Base-by-base conservation (phyloP, 1,140 invertebrate genomes). In the Cotesia typhae region DNA sequence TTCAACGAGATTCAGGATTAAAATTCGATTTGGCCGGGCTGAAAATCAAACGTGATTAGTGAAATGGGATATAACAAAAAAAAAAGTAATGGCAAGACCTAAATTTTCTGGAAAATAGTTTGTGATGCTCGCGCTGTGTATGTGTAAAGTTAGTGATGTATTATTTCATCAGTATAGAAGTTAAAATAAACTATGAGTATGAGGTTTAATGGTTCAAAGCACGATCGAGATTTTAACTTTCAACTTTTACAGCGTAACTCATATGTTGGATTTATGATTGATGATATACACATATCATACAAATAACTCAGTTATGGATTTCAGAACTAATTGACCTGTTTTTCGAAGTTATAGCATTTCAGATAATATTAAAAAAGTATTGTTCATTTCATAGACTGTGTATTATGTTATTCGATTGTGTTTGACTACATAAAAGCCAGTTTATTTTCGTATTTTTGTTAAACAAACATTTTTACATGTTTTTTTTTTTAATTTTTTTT, bases 221-320 rank as follows among this genome's bases (percentile, higher is more conserved):
- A 72, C 64, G 64, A 72, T 72, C 67, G 63, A 66, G 63, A 67
- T 72, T 67, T 51, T 38, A 72, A 72, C 70, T 72, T 67, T 51
- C 37, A 72, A 72, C 70, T 72, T 71, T 72, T 71, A 10, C 20
- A 36, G 53, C 60, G 41, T 20, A 67, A 59, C 67, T 66, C 52
- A 59, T 20, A 53, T 17, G 28, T 52, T 67, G 37, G 41, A 57
- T 59, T 65, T 72, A 72, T 72, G 63, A 72, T 72, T 72, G 70
- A 72, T 67, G 37, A 28, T 41, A 36, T 35, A 38, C 9, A 35
- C 28, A 28, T 60, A 35, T 60, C 55, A 57, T 17, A 14, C 55
- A 28, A 12, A 65, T 36, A 65, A 4, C 12, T 71, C 12, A 14
- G 10, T 37, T 52, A 5, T 36, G 52, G 35, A 53, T 38, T 60